Percentiles rank a stretch among this genome's conserved stretches.
Conservation (phyloP, 2,113 vertebrate species). For the Leptodactylus fuscus region DNA sequence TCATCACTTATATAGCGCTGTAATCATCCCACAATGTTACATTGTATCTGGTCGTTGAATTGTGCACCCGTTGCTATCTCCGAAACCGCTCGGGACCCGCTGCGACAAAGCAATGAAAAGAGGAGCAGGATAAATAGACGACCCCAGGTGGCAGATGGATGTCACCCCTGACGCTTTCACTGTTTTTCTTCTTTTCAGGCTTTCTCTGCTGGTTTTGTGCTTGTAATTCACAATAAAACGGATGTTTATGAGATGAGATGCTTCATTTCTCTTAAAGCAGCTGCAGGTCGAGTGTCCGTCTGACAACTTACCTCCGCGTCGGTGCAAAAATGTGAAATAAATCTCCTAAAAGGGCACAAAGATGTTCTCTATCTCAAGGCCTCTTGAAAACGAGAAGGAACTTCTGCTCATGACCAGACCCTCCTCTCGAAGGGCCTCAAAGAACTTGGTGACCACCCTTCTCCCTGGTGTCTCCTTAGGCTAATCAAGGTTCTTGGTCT, state of each 20-base stretch:
- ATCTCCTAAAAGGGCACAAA: background rate
- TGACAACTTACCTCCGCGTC: background rate
- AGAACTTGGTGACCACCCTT: too few species aligned
- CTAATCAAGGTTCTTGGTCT: too few species aligned
- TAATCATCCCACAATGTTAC: constrained; percentile 35
- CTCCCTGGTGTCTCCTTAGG: too few species aligned
- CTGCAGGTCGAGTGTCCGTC: background rate
- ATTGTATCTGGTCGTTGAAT: constrained; percentile 18
- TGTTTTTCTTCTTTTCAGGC: background rate
- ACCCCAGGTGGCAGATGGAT: constrained; percentile 30
- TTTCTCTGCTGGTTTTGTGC: constrained; percentile 4
- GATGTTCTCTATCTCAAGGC: too few species aligned
- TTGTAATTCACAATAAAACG: constrained; percentile 1
- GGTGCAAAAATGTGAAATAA: background rate
- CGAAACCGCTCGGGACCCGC: background rate
- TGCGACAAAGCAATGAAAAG: constrained; percentile 18
- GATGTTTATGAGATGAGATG: background rate
- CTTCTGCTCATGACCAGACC: too few species aligned
- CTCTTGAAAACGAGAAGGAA: background rate
- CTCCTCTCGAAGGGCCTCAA: too few species aligned
- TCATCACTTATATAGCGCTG: background rate
- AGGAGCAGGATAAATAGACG: constrained; percentile 35
- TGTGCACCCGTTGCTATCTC: background rate
- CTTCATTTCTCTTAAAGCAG: background rate
- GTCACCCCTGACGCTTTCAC: background rate